Base-by-base conservation (phyloP, 2,113 vertebrate species). In the Vimba vimba region DNA sequence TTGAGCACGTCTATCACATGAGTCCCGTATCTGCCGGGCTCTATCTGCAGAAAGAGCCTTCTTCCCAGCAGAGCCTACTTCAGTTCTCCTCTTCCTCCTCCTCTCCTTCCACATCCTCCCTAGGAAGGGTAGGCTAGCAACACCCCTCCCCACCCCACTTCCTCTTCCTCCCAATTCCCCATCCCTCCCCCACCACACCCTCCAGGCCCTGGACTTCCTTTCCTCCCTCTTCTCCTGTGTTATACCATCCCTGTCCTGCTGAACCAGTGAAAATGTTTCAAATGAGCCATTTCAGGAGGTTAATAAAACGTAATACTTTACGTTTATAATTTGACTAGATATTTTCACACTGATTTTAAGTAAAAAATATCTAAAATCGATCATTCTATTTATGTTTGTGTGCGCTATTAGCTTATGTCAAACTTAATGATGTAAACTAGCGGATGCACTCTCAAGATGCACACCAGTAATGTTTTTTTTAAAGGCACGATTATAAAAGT, bases 1-100 rank as follows among this genome's bases (percentile, higher is more conserved):
- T 96, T 95, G 95, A 97, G 93, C 96, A 96, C 93, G 81, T 96
- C 90, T 96, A 92, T 96, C 96, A 96, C 93, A 96, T 95, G 94
- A 97, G 93, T 87, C 91, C 91, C 91, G 47, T 93, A 86, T 96
- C 95, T 92, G 95, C 96, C 85, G 95, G 94, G 91, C 92, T 94
- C 93, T 95, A 94, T 95, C 94, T 97, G 87, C 95, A 96, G 95
- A 96, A 94, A 93, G 95, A 95, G 89, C 92, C 92, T 94, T 93
- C 93, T 89, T 94, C 92, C 88, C 92, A 93, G 89, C 92, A 92
- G 90, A 91, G 92, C 92, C 93, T 89, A 90, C 92, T 93, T 91
- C 92, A 94, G 91, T 92, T 94, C 93, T 95, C 94, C 91, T 96
- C 95, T 90, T 95, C 93, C 91, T 95, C 93, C 91, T 92, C 91